Evolutionary conservation across 2,797 vertebrate genomes (phyloP).

Genomic region (Clarias pachynema): DNA sequence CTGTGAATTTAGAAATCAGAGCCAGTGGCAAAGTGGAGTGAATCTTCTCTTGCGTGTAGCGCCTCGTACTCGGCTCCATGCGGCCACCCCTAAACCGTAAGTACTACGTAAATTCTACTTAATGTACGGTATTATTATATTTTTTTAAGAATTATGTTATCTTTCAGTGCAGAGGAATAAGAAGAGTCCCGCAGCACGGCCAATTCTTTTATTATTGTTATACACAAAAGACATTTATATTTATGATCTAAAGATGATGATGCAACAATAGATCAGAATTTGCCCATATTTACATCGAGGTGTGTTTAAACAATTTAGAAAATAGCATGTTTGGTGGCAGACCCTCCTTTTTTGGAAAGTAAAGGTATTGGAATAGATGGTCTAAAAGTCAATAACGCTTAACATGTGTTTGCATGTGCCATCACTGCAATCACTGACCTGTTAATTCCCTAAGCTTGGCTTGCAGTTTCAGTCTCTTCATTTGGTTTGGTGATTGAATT

Average conservation of each 20-base stretch:
- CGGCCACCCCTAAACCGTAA: conserved; percentile 74
- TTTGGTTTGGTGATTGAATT: too few species aligned
- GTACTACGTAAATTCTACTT: conserved; percentile 50
- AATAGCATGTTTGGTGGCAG: not conserved
- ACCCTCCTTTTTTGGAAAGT: not conserved
- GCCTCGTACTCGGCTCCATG: conserved; percentile 65
- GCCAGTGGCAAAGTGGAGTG: conserved; percentile 81
- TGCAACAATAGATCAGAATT: not conserved
- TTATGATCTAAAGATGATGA: not conserved
- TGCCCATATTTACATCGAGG: not conserved
- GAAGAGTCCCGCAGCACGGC: not conserved
- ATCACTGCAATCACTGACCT: not conserved
- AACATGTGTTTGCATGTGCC: not conserved
- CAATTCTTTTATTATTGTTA: not conserved
- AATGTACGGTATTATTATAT: not conserved
- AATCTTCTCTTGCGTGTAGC: conserved; percentile 76
- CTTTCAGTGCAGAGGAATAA: not conserved
- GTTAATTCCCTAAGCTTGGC: too few species aligned
- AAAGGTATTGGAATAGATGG: not conserved
- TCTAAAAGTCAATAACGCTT: not conserved
- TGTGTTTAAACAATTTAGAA: not conserved
- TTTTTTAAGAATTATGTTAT: not conserved
- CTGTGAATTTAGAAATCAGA: conserved; percentile 82
- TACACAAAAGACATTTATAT: too few species aligned
- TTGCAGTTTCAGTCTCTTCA: too few species aligned